phyloP scores from a whole-genome alignment of 1,140 invertebrate genomes.

The Ladona fulva region DNA sequence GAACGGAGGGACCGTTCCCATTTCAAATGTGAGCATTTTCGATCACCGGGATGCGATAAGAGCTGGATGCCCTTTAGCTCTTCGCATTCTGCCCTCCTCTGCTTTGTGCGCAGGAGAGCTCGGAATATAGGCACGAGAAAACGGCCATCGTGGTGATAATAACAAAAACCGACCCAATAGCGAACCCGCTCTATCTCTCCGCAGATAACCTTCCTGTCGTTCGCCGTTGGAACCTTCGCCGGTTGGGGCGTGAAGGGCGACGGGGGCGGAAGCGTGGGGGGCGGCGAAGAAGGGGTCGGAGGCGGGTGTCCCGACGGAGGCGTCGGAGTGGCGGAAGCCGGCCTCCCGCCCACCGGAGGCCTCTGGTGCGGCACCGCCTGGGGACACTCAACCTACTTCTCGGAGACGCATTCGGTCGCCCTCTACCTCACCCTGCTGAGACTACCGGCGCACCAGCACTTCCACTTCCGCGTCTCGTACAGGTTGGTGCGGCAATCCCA shows the following conservation, averaged over 20 bases:
- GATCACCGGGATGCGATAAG: too few species aligned
- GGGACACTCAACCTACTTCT: constrained; percentile 78
- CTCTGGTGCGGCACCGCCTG: constrained; percentile 76
- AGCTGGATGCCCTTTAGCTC: too few species aligned
- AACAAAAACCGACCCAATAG: too few species aligned
- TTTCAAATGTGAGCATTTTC: too few species aligned
- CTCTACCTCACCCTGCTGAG: constrained; percentile 58
- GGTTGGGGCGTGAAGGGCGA: constrained; percentile 39
- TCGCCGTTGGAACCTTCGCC: constrained; percentile 62
- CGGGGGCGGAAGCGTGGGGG: background rate
- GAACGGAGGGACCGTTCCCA: too few species aligned
- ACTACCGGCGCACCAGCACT: constrained; percentile 51
- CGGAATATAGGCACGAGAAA: too few species aligned
- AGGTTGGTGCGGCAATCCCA: constrained; percentile 14
- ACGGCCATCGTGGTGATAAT: too few species aligned
- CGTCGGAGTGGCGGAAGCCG: constrained; percentile 65
- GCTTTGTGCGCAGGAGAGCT: too few species aligned
- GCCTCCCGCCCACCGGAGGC: constrained; percentile 59
- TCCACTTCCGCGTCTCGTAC: background rate
- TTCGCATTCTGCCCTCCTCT: too few species aligned
- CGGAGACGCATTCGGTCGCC: constrained; percentile 67
- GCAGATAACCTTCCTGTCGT: constrained; percentile 64
- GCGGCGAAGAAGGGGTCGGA: background rate
- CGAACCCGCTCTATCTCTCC: constrained; percentile 24
- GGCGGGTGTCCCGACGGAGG: constrained; percentile 71